Conservation (phyloP, 2,113 vertebrate genomes). For the Struthidea cinerea region DNA sequence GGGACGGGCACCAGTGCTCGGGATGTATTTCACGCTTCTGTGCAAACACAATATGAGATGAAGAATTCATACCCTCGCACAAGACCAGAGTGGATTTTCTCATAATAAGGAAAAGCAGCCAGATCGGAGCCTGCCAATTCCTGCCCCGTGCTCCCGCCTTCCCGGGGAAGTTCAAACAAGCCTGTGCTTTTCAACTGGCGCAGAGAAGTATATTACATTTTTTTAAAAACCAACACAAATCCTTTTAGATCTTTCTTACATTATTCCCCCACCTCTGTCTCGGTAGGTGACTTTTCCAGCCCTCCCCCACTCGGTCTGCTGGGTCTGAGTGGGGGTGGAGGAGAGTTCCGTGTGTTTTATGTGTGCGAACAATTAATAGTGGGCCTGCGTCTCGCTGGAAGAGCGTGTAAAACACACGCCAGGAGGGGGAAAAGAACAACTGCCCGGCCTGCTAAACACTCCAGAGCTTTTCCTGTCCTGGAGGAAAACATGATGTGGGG, state of each 20-base stretch:
- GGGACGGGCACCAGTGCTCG: neutral
- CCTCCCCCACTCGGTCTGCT: neutral
- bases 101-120: neutral
- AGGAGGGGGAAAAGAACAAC: neutral
- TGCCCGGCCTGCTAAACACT: neutral
- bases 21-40: slow-evolving; percentile 22
- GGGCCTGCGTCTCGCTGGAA: neutral
- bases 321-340: neutral
- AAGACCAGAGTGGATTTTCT: neutral
- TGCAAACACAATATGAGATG: slow-evolving; percentile 32
- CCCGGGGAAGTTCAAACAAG: slow-evolving; percentile 3
- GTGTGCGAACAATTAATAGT: slow-evolving; percentile 16
- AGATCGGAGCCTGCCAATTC: slow-evolving; percentile 2
- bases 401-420: neutral
- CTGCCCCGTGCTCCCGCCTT: neutral
- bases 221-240: neutral
- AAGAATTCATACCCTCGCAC: slow-evolving; percentile 14
- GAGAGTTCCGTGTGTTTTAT: neutral
- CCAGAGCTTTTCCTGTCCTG: neutral
- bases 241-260: neutral
- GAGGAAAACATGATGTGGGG: neutral
- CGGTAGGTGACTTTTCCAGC: neutral
- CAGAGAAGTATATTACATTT: neutral
- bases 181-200: neutral
- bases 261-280: neutral